Evolutionary conservation across 2,113 vertebrate genomes (phyloP).

Genomic region (Mystacornis crossleyi): DNA sequence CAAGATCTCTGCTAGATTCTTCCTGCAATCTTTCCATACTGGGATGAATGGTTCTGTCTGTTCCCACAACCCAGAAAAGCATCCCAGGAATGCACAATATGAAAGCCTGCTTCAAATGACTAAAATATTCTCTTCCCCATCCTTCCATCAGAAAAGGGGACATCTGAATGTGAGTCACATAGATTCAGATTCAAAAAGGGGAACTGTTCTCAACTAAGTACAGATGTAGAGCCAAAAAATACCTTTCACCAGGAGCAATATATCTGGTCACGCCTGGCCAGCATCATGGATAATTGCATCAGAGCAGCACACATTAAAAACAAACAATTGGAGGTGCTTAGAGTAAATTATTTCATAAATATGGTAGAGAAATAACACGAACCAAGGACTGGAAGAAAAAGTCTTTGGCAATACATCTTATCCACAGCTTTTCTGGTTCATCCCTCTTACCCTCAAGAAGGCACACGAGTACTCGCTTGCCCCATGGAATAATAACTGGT

Average conservation of each 20-base stretch:
- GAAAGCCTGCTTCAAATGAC: neutral
- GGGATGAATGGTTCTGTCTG: constrained; percentile 48
- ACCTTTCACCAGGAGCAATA: neutral
- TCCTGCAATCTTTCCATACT: neutral
- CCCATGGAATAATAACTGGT: accelerated
- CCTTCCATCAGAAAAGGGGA: neutral
- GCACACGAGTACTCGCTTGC: accelerated
- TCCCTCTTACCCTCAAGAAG: neutral
- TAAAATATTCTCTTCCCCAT: neutral
- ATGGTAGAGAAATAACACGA: neutral
- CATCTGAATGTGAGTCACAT: neutral
- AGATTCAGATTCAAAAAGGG: neutral
- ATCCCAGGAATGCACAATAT: constrained; percentile 38
- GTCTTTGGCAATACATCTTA: neutral
- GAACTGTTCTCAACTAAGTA: neutral
- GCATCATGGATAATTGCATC: neutral
- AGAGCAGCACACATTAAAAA: neutral
- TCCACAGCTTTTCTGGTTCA: neutral
- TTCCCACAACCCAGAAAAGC: constrained; percentile 40
- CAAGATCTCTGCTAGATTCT: neutral
- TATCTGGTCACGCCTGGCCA: neutral
- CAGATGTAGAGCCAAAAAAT: neutral
- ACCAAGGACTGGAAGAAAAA: neutral
- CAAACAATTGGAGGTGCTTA: neutral
- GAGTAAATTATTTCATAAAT: neutral